Evolutionary conservation across 2,113 vertebrate species (phyloP), one percentile per base, ranked within the genome.

Genomic region (Phylloscopus trochilus): DNA sequence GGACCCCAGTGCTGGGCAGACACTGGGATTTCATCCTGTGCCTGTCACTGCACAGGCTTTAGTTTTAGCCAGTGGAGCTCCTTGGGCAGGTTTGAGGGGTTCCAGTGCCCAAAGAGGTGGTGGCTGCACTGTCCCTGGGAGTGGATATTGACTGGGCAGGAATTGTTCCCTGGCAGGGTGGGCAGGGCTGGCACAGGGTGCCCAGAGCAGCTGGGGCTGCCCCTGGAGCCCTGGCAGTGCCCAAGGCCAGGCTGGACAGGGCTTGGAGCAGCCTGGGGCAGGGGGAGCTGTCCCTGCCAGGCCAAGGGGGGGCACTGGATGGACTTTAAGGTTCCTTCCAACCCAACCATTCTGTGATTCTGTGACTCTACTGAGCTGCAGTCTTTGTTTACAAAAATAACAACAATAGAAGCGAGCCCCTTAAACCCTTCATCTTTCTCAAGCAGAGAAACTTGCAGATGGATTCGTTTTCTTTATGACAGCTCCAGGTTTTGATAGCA

Each of bases 241-340:
- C n/a, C 69, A 7, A 31, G 62, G n/a, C 46, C 46, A 31, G 62
- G 24, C 0, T 75, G 77, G n/a, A n/a, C n/a, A n/a, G n/a, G n/a
- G n/a, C n/a, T n/a, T n/a, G n/a, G 68, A n/a, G 60, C 33, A n/a
- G 0, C 33, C 46, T 53, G 77, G 37, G 77, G 24, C 1, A 20
- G n/a, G 46, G 69, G 33, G 0, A 82, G 11, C 39, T 41, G 78
- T 75, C 53, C 46, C 33, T 68, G 87, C 53, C 31, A 7, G 21
- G 78, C 46, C 60, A 39, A 23, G 10, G 12, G 68, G 2, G 52
- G 52, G 19, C 3, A 74, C 33, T n/a, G 23, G 39, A 0, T 41
- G 28, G 5, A 1, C 3, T 47, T 49, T 49, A 0, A 28, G 41
- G 4, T 37, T 15, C 10, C 26, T 76, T 3, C 49, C 22, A 13